These are phyloP conservation scores for Sarcophilus harrisii DNA, from an alignment of 2,797 vertebrate species.

Conservation along the genomic window DNA sequence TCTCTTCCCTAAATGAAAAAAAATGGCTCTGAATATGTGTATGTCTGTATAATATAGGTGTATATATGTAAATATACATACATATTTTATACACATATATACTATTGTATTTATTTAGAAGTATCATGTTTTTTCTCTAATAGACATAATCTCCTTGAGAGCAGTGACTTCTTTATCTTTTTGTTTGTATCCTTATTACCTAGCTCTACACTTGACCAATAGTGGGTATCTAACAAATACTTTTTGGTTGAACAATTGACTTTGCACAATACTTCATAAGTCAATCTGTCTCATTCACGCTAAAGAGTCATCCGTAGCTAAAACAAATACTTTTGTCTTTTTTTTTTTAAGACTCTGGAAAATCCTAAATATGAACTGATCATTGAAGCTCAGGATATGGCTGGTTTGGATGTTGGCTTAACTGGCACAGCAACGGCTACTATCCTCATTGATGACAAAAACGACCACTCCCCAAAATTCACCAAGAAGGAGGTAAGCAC, in stretches of 20 bases:
- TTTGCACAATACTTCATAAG: background rate
- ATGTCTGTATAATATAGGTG: background rate
- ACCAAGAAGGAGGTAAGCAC: conserved; percentile 90
- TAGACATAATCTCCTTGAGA: background rate
- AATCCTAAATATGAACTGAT: conserved; percentile 95
- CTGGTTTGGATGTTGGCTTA: conserved; percentile 93
- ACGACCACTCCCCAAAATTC: conserved; percentile 97
- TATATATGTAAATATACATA: background rate
- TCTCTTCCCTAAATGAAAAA: background rate
- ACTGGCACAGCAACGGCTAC: conserved; percentile 96
- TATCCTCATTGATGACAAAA: conserved; percentile 97
- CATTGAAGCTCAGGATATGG: conserved; percentile 98
- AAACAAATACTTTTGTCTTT: conserved; percentile 3
- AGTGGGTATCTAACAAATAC: background rate
- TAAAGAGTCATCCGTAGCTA: background rate
- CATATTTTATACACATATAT: background rate
- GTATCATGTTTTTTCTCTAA: background rate
- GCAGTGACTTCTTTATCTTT: background rate
- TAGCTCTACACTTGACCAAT: background rate
- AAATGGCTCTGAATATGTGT: background rate
- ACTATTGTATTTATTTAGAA: background rate
- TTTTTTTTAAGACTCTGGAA: conserved; percentile 91
- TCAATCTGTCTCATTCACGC: background rate
- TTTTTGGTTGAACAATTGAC: background rate
- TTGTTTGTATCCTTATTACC: background rate